These are phyloP conservation scores for Sesamia nonagrioides DNA, from an alignment of 1,140 invertebrate species.

Conservation along the genomic window DNA sequence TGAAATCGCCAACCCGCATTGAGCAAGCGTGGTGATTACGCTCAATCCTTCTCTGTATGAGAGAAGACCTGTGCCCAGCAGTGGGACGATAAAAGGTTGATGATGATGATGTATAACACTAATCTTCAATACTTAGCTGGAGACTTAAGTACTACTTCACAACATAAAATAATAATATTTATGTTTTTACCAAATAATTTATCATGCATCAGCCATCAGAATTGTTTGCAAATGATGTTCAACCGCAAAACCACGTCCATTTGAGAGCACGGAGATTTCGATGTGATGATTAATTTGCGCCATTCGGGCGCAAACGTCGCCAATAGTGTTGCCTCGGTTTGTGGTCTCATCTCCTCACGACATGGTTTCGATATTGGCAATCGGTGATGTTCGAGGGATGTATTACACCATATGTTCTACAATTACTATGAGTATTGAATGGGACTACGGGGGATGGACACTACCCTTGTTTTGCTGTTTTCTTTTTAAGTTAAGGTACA, in stretches of 20 bases:
- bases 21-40: no score
- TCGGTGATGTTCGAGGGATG: not conserved
- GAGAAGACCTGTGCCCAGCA: no score
- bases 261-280: constrained; percentile 28
- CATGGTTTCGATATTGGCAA: constrained; percentile 13
- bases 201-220: not conserved
- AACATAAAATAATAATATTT: not conserved
- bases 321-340: not conserved
- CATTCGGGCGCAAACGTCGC: not conserved
- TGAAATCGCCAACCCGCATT: no score
- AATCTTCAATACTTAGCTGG: no score
- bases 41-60: no score
- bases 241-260: constrained; percentile 30
- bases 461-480: no score
- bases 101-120: no score
- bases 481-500: no score
- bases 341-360: not conserved
- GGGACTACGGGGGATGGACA: no score
- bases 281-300: constrained; percentile 12
- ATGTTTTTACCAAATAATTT: not conserved
- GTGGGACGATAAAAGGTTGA: no score
- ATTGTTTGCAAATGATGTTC: not conserved
- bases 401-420: not conserved
- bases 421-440: not conserved
- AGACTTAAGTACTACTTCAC: not conserved